phyloP scores from a whole-genome alignment of 2,113 vertebrate species.

The Eulemur macaco region DNA sequence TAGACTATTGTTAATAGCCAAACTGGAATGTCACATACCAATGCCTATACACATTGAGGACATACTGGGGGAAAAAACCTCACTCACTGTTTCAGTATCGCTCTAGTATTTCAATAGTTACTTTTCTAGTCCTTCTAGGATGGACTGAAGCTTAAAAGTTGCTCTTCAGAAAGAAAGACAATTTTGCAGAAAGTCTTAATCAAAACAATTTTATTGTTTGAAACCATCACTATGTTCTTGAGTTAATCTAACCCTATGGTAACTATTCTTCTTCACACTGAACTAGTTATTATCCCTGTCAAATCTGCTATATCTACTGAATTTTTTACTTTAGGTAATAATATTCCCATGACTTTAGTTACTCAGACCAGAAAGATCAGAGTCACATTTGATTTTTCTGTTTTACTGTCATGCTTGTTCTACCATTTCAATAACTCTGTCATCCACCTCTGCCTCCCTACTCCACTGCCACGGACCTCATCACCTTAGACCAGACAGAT shows the following conservation, averaged over 20 bases:
- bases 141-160: constrained; percentile 36
- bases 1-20: constrained; percentile 1
- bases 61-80: not conserved
- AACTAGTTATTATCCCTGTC: constrained; percentile 40
- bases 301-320: constrained; percentile 23
- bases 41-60: not conserved
- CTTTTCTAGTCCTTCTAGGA: not conserved
- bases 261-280: constrained; percentile 16
- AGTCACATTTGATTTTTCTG: constrained; percentile 11
- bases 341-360: constrained; percentile 21
- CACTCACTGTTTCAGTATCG: not conserved
- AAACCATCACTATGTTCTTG: constrained; percentile 29
- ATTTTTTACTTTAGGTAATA: constrained; percentile 3
- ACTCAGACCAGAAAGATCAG: not conserved
- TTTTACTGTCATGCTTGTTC: not conserved
- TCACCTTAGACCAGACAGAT: not conserved
- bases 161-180: constrained; percentile 37
- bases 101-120: constrained; percentile 20
- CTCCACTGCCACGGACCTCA: not conserved
- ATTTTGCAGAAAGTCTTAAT: constrained; percentile 50
- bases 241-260: constrained; percentile 44
- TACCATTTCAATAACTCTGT: not conserved
- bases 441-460: not conserved
- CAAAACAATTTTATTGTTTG: constrained; percentile 56
- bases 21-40: not conserved